Evolutionary conservation across 2,888 invertebrate genomes (phyloP), one percentile per base, ranked within the genome.

Genomic region (Busseola fusca): DNA sequence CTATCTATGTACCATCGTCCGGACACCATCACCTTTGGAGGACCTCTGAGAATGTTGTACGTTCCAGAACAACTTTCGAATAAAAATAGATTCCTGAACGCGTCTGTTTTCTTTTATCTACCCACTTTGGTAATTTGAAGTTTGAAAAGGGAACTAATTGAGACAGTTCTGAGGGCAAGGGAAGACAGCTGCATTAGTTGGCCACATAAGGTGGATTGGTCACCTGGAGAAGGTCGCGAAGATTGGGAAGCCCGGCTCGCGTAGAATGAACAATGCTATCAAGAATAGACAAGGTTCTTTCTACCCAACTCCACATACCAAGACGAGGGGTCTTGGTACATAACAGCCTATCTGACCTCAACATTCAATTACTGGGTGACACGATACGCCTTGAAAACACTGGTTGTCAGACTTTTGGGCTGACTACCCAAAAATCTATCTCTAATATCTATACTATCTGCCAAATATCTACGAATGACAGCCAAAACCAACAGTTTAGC

Each of bases 81-180:
- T 77, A 72, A 56, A 72, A 71, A 77, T 78, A 77, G 76, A 34
- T 18, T 77, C 58, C 42, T 25, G 27, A 56, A 42, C 50, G 21
- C 3, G 37, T n/a, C 34, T 67, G 78, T 64, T 66, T 65, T n/a
- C 37, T 62, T 71, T 76, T 21, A 71, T 76, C 76, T 59, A n/a
- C 72, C 65, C 72, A 70, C 70, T 21, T 30, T 25, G 10, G 30
- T 54, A n/a, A 48, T 37, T 65, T 54, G n/a, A 52, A 42, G 65
- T 62, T 62, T n/a, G 45, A 58, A 16, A 2, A 14, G 10, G 10
- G 10, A 25, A 40, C 40, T 73, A 57, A 74, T 56, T 67, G 56
- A 14, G 21, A n/a, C 16, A 27, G 25, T 25, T 72, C 9, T 71
- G 72, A 52, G 14, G 10, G 7, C 27, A 3, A 27, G 27, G 30